Percentiles rank a stretch among this genome's conserved stretches.
Evolutionary conservation across 2,888 invertebrate genomes (phyloP).

Genomic region (Drosophila prolongata): DNA sequence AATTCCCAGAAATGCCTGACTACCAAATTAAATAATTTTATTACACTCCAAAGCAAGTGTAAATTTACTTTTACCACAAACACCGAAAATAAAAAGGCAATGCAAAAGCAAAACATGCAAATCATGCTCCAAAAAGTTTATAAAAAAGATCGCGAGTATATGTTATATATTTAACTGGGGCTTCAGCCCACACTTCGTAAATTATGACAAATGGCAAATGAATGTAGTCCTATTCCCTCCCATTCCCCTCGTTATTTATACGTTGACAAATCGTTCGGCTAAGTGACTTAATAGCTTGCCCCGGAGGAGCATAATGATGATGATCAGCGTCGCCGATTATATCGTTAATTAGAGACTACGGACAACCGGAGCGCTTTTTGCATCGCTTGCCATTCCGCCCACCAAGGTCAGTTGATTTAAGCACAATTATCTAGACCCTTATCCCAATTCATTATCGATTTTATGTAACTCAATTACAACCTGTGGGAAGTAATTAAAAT

Average conservation of each 20-base stretch:
- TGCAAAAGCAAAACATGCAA: slow-evolving; percentile 50
- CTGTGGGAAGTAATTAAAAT: slow-evolving; percentile 68
- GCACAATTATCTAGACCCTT: slow-evolving; percentile 58
- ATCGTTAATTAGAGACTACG: slow-evolving; percentile 68
- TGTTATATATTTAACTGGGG: slow-evolving; percentile 70
- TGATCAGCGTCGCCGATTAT: slow-evolving; percentile 61
- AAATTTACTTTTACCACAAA: slow-evolving; percentile 51
- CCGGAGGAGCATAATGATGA: slow-evolving; percentile 55
- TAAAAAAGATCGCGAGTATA: slow-evolving; percentile 29
- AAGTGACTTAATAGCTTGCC: slow-evolving; percentile 71
- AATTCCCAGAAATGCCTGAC: slow-evolving; percentile 21
- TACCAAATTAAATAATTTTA: slow-evolving; percentile 31
- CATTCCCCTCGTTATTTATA: slow-evolving; percentile 19
- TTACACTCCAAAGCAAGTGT: slow-evolving; percentile 18
- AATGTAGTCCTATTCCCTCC: slow-evolving; percentile 35
- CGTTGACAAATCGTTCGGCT: slow-evolving; percentile 68
- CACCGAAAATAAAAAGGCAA: slow-evolving; percentile 5
- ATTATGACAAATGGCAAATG: slow-evolving; percentile 70
- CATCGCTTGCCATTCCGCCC: slow-evolving; percentile 42
- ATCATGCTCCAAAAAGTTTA: slow-evolving; percentile 25
- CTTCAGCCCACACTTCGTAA: slow-evolving; percentile 66
- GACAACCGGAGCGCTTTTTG: slow-evolving; percentile 42
- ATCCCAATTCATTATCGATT: slow-evolving; percentile 10
- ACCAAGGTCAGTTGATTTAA: slow-evolving; percentile 48
- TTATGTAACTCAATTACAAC: slow-evolving; percentile 59